Evolutionary conservation across 2,113 vertebrate genomes (phyloP), one percentile per base, ranked within the genome.

Genomic region (Cyanocitta stelleri): DNA sequence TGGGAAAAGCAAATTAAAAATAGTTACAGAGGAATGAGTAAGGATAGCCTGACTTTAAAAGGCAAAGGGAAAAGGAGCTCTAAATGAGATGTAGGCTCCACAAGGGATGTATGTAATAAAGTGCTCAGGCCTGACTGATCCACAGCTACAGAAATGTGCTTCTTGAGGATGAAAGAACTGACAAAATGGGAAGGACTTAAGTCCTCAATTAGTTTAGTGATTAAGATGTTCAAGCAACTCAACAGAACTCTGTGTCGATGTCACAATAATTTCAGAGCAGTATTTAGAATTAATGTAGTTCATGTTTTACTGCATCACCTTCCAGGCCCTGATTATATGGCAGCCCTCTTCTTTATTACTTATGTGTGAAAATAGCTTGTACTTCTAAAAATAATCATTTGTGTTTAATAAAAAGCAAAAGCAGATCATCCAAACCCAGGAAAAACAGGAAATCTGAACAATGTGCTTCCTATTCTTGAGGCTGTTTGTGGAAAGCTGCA

Each of bases 401-500:
- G 63, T 49, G 23, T 55, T 93, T 85, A 98, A 98, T 98, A 97
- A 97, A 87, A 83, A 93, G 66, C 74, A 86, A 91, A 86, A 15
- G 8, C 55, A 93, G 72, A 73, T 85, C 63, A 44, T 88, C 52
- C 78, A 85, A 90, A 87, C 33, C 26, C 78, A 80, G 72, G 39
- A 85, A 69, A 88, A 69, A 44, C 52, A 91, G 81, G 85, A 91
- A 95, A 91, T 95, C 75, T 26, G 30, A 86, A 83, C 63, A 96
- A 84, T 83, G 87, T 94, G 89, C 94, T 96, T 91, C 89, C 63
- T 85, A 17, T 63, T 91, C 84, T 61, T 81, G 22, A 26, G 64
- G 23, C 44, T 90, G 72, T 91, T 90, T 80, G 86, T 87, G 66
- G 88, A 90, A 87, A 80, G 10, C 27, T 71, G 74, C 78, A 66